A percentile compares a stretch with the other conserved stretches of the same genome.
Evolutionary conservation across 37 sponge, comb jelly and placozoan species (phyloP).

Genomic region (Ianthella basta): DNA sequence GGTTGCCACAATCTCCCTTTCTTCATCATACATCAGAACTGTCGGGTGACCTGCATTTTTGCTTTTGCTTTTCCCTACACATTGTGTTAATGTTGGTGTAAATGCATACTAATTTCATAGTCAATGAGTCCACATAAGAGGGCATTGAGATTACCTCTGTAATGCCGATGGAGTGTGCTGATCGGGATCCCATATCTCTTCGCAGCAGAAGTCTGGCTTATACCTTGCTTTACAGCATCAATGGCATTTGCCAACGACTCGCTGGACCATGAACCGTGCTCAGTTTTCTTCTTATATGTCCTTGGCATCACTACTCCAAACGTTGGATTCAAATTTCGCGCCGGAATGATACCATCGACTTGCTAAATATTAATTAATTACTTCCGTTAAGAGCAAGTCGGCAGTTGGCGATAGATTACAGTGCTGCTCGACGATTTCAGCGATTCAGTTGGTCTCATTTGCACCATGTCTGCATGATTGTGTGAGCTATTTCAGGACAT

Average conservation of each 20-base stretch:
- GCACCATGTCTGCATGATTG: too few relatives aligned
- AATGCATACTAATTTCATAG: too few relatives aligned
- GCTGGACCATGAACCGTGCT: not conserved
- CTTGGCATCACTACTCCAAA: not conserved
- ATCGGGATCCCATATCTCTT: slow-evolving; percentile 14
- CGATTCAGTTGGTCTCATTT: too few relatives aligned
- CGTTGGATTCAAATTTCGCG: too few relatives aligned
- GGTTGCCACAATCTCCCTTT: slow-evolving; percentile 49
- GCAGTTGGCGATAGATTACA: too few relatives aligned
- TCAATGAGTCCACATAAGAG: too few relatives aligned
- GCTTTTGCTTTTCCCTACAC: not conserved
- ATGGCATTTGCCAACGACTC: not conserved
- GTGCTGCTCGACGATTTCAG: too few relatives aligned
- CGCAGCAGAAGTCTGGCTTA: not conserved
- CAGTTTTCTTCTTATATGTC: not conserved
- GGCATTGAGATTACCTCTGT: not conserved
- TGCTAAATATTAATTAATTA: too few relatives aligned
- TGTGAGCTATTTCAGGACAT: too few relatives aligned
- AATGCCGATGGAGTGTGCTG: not conserved
- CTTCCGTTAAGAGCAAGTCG: too few relatives aligned
- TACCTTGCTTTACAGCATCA: not conserved
- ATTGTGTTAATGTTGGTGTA: too few relatives aligned
- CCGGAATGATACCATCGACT: too few relatives aligned
- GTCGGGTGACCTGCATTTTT: slow-evolving; percentile 38
- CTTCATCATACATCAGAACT: slow-evolving; percentile 42